phyloP scores from a whole-genome alignment of 2,113 vertebrate species.

The Dermatemys mawii region DNA sequence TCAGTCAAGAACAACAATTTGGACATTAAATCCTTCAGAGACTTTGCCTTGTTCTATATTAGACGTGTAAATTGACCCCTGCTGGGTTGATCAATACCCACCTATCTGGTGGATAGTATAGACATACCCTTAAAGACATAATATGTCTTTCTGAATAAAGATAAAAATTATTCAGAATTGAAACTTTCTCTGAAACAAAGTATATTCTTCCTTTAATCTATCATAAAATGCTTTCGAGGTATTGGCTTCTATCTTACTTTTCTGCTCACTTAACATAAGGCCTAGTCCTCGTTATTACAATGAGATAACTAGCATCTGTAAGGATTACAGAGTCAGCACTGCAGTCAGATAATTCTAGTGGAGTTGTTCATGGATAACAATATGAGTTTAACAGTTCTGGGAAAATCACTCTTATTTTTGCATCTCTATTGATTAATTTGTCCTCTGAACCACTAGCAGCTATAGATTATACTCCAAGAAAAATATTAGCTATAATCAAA shows the following conservation, averaged over 20 bases:
- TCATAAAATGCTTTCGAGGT: background rate
- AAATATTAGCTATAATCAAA: background rate
- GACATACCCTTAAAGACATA: no score
- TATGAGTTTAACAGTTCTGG: background rate
- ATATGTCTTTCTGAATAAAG: background rate
- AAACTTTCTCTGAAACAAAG: background rate
- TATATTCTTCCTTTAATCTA: background rate
- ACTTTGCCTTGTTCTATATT: no score
- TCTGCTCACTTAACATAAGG: background rate
- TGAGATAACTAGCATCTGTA: background rate
- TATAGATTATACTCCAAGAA: background rate
- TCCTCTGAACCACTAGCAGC: background rate
- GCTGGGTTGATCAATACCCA: no score
- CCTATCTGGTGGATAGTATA: no score
- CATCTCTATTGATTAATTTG: background rate
- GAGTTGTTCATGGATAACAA: background rate
- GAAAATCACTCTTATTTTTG: background rate
- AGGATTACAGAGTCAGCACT: background rate
- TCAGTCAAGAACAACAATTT: background rate
- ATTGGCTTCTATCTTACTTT: background rate
- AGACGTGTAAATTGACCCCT: no score
- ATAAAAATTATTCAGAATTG: background rate
- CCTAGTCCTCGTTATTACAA: background rate
- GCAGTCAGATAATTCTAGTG: background rate
- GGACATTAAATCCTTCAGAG: background rate